Base-by-base conservation (phyloP, 1,140 invertebrate genomes). In the Gonatopus flavifemur region DNA sequence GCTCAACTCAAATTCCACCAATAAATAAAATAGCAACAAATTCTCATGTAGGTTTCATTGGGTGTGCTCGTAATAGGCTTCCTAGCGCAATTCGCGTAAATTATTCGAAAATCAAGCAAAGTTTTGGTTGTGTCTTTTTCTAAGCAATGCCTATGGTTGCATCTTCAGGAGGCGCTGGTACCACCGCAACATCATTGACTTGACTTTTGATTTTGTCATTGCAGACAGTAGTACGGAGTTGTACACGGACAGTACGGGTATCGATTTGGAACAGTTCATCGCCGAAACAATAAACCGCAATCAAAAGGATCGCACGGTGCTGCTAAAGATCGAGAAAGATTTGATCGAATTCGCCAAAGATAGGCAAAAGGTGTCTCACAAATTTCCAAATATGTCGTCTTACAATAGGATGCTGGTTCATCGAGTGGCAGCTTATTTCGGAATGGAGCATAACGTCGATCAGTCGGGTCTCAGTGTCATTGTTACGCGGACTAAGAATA, bases 351-450 rank as follows among this genome's bases (percentile, higher is more conserved):
- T 96, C 51, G 85, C 91, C 19, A 90, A 88, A 68, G 93, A 96
- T 62, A 84, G 84, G 33, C 86, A 86, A 85, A 94, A 81, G 82
- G 84, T 82, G 24, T 68, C 88, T 57, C 86, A 88, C 52, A 91
- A 90, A 64, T 96, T 96, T 80, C 88, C 88, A 5, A 87, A 87
- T 65, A 92, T 94, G 88, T 92, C 91, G 31, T 95, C 93, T 31
- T 97, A 97, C 79, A 92, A 96, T 59, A 83, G 94, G 24, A 96
- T 98, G 93, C 76, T 98, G 52, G 92, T 96, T 5, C 94, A 97
- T 78, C 86, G 94, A 19, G 90, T 93, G 31, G 92, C 94, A 2
- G 91, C 92, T 31, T 93, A 90, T 66, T 96, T 96, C 74, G 91
- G 93, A 33, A 87, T 98, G 79, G 92, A 95, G 48, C 94, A 97